Conservation (phyloP, 1,140 invertebrate species). For the Daktulosphaira vitifoliae region DNA sequence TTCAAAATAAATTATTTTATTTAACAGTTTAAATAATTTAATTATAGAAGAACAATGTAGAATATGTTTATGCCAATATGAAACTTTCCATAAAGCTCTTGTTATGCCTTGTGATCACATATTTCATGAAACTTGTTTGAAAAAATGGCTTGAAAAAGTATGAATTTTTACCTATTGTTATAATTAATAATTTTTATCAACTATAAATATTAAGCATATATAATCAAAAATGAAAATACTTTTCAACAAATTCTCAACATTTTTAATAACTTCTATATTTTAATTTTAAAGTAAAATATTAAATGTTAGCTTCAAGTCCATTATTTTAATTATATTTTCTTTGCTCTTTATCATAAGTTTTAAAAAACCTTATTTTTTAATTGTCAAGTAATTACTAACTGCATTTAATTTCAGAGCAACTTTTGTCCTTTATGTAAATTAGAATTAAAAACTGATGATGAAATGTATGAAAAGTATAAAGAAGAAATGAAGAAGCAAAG, state of each 20-base stretch:
- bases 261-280: too few relatives aligned
- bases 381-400: too few relatives aligned
- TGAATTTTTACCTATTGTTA: too few relatives aligned
- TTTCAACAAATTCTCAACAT: too few relatives aligned
- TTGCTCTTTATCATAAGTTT: too few relatives aligned
- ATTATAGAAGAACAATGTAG: slow-evolving; percentile 25
- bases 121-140: slow-evolving; percentile 18
- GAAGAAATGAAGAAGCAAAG: slow-evolving; percentile 7
- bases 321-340: too few relatives aligned
- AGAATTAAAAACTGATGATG: slow-evolving; percentile 25
- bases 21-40: neutral
- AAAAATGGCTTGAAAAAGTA: slow-evolving; percentile 30
- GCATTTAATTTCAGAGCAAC: slow-evolving; percentile 26
- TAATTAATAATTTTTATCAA: too few relatives aligned
- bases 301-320: too few relatives aligned
- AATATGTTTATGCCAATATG: slow-evolving; percentile 17
- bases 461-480: slow-evolving; percentile 15
- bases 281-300: too few relatives aligned
- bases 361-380: too few relatives aligned
- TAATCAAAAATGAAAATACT: too few relatives aligned
- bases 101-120: slow-evolving; percentile 16
- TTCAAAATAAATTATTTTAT: neutral
- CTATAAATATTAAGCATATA: too few relatives aligned
- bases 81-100: slow-evolving; percentile 2
- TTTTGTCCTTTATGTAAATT: slow-evolving; percentile 29